phyloP scores from a whole-genome alignment of 2,888 invertebrate genomes.

The Drosophila anomalipes region DNA sequence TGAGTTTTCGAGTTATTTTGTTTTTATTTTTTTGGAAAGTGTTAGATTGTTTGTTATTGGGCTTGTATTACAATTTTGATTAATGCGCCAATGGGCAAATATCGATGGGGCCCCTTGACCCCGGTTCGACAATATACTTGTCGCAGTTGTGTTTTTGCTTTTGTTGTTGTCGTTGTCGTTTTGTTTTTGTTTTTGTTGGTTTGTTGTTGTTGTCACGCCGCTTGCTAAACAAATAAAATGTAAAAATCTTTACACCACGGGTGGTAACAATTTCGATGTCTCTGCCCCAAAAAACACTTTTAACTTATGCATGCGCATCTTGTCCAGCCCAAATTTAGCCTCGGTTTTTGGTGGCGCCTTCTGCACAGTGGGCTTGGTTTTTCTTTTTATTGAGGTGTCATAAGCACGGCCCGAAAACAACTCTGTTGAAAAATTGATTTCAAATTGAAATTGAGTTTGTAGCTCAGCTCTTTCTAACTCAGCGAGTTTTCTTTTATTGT shows the following conservation, averaged over 20 bases:
- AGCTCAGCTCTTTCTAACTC: constrained; percentile 29
- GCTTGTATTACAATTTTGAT: constrained; percentile 78
- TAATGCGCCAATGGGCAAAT: constrained; percentile 71
- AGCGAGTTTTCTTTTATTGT: constrained; percentile 59
- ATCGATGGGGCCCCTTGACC: constrained; percentile 45
- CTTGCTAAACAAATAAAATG: constrained; percentile 78
- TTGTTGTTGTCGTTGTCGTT: constrained; percentile 15
- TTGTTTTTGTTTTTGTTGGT: constrained; percentile 35
- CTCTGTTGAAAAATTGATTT: constrained; percentile 80
- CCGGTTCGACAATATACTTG: constrained; percentile 38
- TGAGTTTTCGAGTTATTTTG: constrained; percentile 12
- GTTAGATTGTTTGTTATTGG: constrained; percentile 77
- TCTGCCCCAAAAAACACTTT: constrained; percentile 14
- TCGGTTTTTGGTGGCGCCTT: constrained; percentile 60
- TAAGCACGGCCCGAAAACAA: constrained; percentile 54
- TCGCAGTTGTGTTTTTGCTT: constrained; percentile 43
- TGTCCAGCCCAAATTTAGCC: constrained; percentile 25
- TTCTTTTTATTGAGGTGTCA: constrained; percentile 78
- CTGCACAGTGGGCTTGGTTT: constrained; percentile 42
- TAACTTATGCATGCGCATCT: constrained; percentile 73
- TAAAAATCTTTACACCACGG: constrained; percentile 78
- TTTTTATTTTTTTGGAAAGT: constrained; percentile 59
- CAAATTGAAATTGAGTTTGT: constrained; percentile 72
- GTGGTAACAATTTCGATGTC: constrained; percentile 54
- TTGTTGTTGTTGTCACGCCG: constrained; percentile 61